phyloP scores from a whole-genome alignment of 2,113 vertebrate genomes.

The Lophura nycthemera region DNA sequence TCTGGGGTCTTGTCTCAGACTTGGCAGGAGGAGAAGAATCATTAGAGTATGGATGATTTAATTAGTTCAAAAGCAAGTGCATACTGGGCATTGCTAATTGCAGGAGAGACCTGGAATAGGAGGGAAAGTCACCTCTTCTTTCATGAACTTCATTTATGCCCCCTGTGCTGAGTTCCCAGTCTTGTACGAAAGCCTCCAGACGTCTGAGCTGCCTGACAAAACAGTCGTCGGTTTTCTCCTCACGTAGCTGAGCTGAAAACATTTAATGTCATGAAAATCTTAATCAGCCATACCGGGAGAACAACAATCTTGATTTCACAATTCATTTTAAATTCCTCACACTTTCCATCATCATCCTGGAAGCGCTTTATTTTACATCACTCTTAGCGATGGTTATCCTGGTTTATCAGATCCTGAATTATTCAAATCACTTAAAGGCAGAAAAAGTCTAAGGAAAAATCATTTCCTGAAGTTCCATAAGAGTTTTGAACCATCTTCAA shows the following conservation, averaged over 20 bases:
- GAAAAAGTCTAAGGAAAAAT: not conserved
- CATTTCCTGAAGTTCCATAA: not conserved
- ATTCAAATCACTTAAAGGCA: not conserved
- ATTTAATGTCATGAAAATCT: not conserved
- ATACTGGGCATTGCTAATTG: not conserved
- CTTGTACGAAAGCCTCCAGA: not conserved
- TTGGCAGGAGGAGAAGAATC: not conserved
- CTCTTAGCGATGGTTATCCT: not conserved
- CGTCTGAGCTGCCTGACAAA: not conserved
- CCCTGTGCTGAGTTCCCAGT: fast-evolving
- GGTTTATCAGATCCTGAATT: not conserved
- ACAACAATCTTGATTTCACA: not conserved
- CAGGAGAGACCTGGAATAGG: not conserved
- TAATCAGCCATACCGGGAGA: not conserved
- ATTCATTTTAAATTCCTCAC: not conserved
- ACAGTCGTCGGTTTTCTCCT: not conserved
- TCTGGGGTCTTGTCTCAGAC: not conserved
- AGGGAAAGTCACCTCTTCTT: not conserved
- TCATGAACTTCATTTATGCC: not conserved
- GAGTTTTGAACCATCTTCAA: constrained; percentile 1
- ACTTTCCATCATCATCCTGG: not conserved
- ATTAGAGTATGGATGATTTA: not conserved
- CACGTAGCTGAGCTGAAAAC: not conserved
- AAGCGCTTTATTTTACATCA: not conserved
- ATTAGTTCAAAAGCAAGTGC: not conserved